Evolutionary conservation across 1,140 invertebrate genomes (phyloP), one percentile per base, ranked within the genome.

Genomic region (Cydia amplana): DNA sequence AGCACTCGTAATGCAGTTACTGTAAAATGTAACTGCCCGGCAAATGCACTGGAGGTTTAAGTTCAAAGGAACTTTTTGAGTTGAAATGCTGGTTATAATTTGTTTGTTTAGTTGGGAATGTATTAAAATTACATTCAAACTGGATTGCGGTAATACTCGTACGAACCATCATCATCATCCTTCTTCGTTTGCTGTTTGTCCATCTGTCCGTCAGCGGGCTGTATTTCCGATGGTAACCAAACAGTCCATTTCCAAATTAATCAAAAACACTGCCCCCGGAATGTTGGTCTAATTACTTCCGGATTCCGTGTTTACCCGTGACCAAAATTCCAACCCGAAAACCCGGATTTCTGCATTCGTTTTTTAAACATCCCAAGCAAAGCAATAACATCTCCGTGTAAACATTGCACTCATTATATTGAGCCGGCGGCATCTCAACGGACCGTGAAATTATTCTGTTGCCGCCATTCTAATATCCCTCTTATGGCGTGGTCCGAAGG

Each of bases 371-470:
- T 51, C 12, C 64, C 16, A 67, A 18, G 10, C 32, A 49, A 46
- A 46, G 70, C 40, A 77, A 73, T 74, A 80, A 79, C 78, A 76
- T 75, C 75, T 76, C 32, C 77, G 76, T 77, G 83, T 86, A 87
- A 87, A 87, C 85, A 89, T 74, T 80, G 85, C 79, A 76, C 78
- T 80, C 80, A 82, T 87, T 89, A 89, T 89, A 89, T 87, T 83
- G 86, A 85, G 81, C 82, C 78, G 84, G 79, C 83, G 82, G 81
- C 79, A 74, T 74, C 82, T 82, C 84, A 81, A 73, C 83, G 82
- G 82, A 75, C 84, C 86, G 84, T 87, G 85, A 88, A 89, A 89
- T 89, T 88, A 89, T 88, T 83, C 86, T 84, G 79, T 85, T 82
- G 86, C 78, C 85, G 80, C 79, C 80, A 82, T 83, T 83, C 79